These are phyloP conservation scores for Drosophila hamatofila DNA, from an alignment of 2,888 invertebrate species.

Conservation along the genomic window DNA sequence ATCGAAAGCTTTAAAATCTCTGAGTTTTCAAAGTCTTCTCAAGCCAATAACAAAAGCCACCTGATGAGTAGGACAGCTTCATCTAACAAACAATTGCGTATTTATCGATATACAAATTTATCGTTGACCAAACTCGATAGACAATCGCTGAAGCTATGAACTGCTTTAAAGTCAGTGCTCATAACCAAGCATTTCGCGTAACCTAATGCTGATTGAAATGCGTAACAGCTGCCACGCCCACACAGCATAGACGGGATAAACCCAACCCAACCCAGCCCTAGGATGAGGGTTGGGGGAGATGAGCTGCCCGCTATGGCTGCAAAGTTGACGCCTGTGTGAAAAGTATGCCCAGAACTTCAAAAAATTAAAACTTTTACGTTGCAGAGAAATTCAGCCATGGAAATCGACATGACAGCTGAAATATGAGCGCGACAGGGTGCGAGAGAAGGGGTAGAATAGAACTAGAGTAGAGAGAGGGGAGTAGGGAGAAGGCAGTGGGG, in stretches of 20 bases:
- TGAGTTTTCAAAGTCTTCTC: background rate
- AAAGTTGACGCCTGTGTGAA: slow-evolving; percentile 18
- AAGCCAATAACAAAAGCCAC: background rate
- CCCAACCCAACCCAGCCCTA: too few species aligned
- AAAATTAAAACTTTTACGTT: slow-evolving; percentile 45
- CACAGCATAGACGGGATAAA: slow-evolving; percentile 3
- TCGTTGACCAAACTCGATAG: slow-evolving; percentile 3
- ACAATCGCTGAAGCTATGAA: slow-evolving; percentile 4
- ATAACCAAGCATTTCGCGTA: slow-evolving; percentile 1
- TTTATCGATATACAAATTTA: background rate
- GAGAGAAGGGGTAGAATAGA: background rate
- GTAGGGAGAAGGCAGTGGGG: background rate
- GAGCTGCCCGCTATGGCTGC: background rate
- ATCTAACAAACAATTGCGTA: background rate
- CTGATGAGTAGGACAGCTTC: too few species aligned
- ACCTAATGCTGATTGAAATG: slow-evolving; percentile 29
- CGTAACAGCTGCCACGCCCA: slow-evolving; percentile 38
- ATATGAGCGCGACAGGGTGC: slow-evolving; percentile 11
- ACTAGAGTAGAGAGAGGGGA: background rate
- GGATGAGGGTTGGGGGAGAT: background rate
- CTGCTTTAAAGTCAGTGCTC: slow-evolving; percentile 11
- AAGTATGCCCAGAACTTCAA: slow-evolving; percentile 41
- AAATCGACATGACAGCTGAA: slow-evolving; percentile 59
- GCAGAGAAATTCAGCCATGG: slow-evolving; percentile 46
- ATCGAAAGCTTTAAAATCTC: too few species aligned